phyloP scores from a whole-genome alignment of 2,888 invertebrate genomes.

The Helleia helle region DNA sequence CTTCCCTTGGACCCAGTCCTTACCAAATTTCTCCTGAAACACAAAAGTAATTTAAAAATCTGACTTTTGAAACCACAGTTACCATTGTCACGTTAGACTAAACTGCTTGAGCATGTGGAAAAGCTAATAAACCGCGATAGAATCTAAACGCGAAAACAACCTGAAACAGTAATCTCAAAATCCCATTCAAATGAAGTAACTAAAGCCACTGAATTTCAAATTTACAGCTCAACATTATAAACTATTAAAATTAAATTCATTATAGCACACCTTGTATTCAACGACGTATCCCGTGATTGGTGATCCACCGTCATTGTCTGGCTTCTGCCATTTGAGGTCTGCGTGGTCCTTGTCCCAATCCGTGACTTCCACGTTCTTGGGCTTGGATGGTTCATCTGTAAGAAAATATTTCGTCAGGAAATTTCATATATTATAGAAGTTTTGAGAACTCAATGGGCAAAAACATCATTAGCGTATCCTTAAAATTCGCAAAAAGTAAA shows the following conservation, averaged over 20 bases:
- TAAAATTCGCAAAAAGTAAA: too few relatives aligned
- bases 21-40: constrained; percentile 87
- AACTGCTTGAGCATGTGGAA: too few relatives aligned
- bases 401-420: constrained; percentile 21
- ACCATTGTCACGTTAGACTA: too few relatives aligned
- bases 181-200: too few relatives aligned
- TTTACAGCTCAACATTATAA: too few relatives aligned
- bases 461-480: too few relatives aligned
- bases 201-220: too few relatives aligned
- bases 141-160: too few relatives aligned
- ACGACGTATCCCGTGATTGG: constrained; percentile 94
- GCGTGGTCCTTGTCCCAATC: constrained; percentile 99
- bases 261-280: constrained; percentile 80
- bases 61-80: too few relatives aligned
- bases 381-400: constrained; percentile 93
- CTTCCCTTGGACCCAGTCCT: constrained; percentile 90
- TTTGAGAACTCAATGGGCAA: too few relatives aligned
- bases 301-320: constrained; percentile 95
- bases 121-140: too few relatives aligned
- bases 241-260: constrained; percentile 19
- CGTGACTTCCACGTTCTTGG: constrained; percentile 89
- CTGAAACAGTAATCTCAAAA: too few relatives aligned
- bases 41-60: not conserved
- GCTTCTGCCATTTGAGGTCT: constrained; percentile 94
- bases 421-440: not conserved